Conservation (phyloP, 1,140 invertebrate species). For the Pomacea maculata region DNA sequence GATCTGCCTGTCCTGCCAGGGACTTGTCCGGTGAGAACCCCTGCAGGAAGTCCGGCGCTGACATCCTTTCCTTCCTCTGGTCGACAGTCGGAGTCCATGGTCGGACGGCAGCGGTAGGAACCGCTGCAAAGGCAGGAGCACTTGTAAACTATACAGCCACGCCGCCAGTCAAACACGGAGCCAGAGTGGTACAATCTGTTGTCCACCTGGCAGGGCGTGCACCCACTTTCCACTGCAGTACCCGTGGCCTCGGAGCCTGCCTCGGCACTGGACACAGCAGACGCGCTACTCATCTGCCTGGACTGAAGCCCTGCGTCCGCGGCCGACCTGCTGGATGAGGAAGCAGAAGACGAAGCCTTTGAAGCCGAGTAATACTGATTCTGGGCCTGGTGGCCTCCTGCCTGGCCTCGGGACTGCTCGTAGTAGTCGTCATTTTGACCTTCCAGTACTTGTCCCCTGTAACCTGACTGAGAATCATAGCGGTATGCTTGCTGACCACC, state of each 20-base stretch:
- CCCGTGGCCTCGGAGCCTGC: background rate
- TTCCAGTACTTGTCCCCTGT: too few species aligned
- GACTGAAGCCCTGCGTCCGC: background rate
- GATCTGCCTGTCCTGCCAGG: background rate
- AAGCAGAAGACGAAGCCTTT: background rate
- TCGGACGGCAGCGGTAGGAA: slow-evolving; percentile 32
- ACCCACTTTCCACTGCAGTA: background rate
- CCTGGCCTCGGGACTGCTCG: too few species aligned
- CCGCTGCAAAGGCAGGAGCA: slow-evolving; percentile 39
- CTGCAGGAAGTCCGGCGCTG: background rate
- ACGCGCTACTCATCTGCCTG: background rate
- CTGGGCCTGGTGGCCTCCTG: background rate
- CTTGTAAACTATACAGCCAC: slow-evolving; percentile 38
- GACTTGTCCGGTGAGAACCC: background rate
- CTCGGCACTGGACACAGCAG: slow-evolving; percentile 9
- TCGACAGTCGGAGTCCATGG: slow-evolving; percentile 25
- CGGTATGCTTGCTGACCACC: too few species aligned
- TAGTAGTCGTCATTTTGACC: too few species aligned
- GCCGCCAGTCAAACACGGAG: slow-evolving; percentile 32
- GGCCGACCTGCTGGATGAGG: background rate
- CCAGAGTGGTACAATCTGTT: slow-evolving; percentile 26
- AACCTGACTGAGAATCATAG: too few species aligned
- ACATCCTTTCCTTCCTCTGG: slow-evolving; percentile 6
- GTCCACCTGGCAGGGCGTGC: slow-evolving; percentile 29
- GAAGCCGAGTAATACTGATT: background rate